Conservation (phyloP, 2,797 vertebrate genomes). For the Lophius americanus region DNA sequence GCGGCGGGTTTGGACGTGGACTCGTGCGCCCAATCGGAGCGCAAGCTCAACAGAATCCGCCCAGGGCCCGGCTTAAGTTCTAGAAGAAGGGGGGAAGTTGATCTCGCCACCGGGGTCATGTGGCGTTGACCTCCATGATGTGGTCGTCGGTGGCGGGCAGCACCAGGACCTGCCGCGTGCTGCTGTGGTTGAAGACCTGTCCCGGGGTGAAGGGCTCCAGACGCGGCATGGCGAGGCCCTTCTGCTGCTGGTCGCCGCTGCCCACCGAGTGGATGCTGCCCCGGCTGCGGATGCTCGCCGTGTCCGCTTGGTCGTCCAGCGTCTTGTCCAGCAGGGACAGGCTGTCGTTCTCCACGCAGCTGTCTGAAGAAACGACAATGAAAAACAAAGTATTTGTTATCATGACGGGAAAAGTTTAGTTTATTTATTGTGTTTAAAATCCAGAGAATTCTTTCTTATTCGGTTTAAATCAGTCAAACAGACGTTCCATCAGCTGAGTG, state of each 20-base stretch:
- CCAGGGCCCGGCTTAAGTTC: constrained; percentile 50
- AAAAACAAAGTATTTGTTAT: background rate
- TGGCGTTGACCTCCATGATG: constrained; percentile 94
- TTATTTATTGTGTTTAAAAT: too few relatives aligned
- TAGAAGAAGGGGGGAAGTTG: constrained; percentile 3
- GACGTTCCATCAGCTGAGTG: background rate
- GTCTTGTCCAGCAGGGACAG: constrained; percentile 92
- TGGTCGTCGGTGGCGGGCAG: constrained; percentile 93
- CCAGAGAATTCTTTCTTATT: too few relatives aligned
- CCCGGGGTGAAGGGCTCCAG: constrained; percentile 90
- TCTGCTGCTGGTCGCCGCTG: constrained; percentile 81
- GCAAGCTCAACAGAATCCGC: constrained; percentile 53
- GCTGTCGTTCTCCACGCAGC: constrained; percentile 94
- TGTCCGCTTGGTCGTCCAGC: constrained; percentile 89
- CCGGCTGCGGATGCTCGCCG: constrained; percentile 88
- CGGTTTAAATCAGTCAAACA: too few relatives aligned
- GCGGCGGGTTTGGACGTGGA: constrained; percentile 27
- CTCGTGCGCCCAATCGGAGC: constrained; percentile 35
- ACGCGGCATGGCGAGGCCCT: constrained; percentile 91
- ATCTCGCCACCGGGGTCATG: constrained; percentile 82
- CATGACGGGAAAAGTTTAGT: background rate
- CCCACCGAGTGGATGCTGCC: constrained; percentile 87
- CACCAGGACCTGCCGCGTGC: constrained; percentile 89
- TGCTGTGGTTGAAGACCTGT: constrained; percentile 93
- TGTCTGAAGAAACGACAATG: constrained; percentile 80